Conservation (phyloP, 1,140 invertebrate species). For the Sminthurides bifidus region DNA sequence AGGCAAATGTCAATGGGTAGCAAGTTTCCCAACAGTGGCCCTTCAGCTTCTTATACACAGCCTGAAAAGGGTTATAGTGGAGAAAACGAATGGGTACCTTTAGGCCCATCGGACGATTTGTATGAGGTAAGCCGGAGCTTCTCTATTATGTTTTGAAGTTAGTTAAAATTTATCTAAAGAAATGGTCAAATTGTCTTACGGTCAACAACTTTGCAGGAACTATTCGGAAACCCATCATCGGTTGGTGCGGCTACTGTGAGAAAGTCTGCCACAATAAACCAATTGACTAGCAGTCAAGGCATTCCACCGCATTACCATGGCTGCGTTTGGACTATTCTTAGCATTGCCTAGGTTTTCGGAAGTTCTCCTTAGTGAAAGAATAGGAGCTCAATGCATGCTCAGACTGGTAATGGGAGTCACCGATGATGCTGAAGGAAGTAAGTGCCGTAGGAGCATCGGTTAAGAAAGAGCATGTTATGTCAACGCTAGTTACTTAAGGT, state of each 20-base stretch:
- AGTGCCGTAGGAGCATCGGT: too few species aligned
- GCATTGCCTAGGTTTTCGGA: conserved; percentile 79
- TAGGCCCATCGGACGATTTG: conserved; percentile 56
- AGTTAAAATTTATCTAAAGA: not conserved
- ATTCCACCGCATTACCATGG: conserved; percentile 79
- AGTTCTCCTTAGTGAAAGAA: conserved; percentile 66
- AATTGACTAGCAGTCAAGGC: conserved; percentile 36
- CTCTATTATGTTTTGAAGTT: not conserved
- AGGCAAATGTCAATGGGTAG: conserved; percentile 35
- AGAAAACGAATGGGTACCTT: too few species aligned
- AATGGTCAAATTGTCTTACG: too few species aligned
- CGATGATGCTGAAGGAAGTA: conserved; percentile 77
- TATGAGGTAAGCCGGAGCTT: conserved; percentile 56
- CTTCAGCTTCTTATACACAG: too few species aligned
- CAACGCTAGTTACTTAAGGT: not conserved
- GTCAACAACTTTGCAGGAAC: too few species aligned
- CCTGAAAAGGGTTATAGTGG: too few species aligned
- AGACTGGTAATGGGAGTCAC: conserved; percentile 74
- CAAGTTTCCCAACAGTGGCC: conserved; percentile 12
- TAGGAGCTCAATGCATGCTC: conserved; percentile 70
- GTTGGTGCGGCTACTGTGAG: too few species aligned
- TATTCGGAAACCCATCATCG: too few species aligned
- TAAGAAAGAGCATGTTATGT: too few species aligned
- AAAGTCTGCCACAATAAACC: conserved; percentile 13
- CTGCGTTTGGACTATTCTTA: conserved; percentile 77